phyloP scores from a whole-genome alignment of 2,888 invertebrate species.

The Sinodicranocentrus sp. region DNA sequence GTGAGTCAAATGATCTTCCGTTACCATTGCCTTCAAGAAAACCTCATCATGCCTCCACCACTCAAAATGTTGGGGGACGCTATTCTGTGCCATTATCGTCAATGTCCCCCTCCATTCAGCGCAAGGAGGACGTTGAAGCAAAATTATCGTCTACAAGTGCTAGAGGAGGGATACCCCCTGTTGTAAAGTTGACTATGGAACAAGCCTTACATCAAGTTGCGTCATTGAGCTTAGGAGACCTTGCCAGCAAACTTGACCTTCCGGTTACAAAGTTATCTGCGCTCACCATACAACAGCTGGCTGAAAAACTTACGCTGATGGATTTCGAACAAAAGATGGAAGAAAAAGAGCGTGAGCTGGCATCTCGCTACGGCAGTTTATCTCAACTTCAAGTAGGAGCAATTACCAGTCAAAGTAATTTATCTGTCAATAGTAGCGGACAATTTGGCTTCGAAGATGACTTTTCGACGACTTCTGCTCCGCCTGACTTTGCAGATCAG shows the following conservation, averaged over 20 bases:
- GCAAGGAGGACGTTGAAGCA: conserved; percentile 4
- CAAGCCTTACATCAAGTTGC: conserved; percentile 87
- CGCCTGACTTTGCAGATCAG: conserved; percentile 78
- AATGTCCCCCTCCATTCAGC: conserved; percentile 42
- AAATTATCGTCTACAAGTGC: conserved; percentile 6
- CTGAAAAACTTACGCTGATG: conserved; percentile 84
- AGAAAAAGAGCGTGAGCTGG: conserved; percentile 77
- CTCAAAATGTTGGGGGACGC: conserved; percentile 55
- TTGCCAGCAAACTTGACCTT: conserved; percentile 87
- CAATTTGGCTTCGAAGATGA: conserved; percentile 76
- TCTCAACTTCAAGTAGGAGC: conserved; percentile 35
- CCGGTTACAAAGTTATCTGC: conserved; percentile 88
- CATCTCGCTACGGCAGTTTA: conserved; percentile 47
- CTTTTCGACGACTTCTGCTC: conserved; percentile 79
- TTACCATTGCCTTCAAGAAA: conserved; percentile 82
- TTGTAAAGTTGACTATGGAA: conserved; percentile 73
- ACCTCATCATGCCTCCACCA: conserved; percentile 55
- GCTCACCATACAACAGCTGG: conserved; percentile 92
- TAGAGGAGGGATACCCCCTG: conserved; percentile 48
- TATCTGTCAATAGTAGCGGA: not conserved
- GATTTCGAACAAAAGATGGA: conserved; percentile 79
- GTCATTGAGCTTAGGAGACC: conserved; percentile 88
- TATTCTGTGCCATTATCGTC: conserved; percentile 68
- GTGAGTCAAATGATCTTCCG: conserved; percentile 80
- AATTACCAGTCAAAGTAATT: not conserved